These are phyloP conservation scores for Temnothorax curvispinosus DNA, from an alignment of 1,140 invertebrate genomes.

Conservation along the genomic window DNA sequence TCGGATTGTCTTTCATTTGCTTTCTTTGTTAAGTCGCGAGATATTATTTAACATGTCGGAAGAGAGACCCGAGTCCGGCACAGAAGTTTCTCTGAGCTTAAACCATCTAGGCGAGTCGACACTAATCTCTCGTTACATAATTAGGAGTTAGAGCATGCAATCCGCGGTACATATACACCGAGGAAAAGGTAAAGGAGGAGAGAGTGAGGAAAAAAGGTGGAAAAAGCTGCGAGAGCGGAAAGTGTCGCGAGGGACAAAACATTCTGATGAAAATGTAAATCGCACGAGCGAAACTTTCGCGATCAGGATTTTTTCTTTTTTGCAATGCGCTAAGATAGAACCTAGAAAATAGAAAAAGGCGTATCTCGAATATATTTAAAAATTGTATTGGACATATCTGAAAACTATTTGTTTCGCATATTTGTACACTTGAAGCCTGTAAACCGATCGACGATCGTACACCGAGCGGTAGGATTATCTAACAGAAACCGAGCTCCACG, in stretches of 20 bases:
- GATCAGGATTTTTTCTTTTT: neutral
- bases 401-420: neutral
- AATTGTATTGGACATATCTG: neutral
- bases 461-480: neutral
- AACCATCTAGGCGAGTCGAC: constrained; percentile 13
- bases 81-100: constrained; percentile 36
- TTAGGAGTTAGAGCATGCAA: constrained; percentile 39
- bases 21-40: constrained; percentile 49
- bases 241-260: constrained; percentile 13
- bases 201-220: too few relatives aligned
- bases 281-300: neutral
- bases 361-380: neutral
- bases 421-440: neutral
- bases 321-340: neutral
- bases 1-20: constrained; percentile 34
- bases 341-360: neutral
- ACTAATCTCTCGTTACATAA: constrained; percentile 48
- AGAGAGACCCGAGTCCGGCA: constrained; percentile 23
- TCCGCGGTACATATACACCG: neutral
- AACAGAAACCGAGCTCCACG: neutral
- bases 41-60: constrained; percentile 51
- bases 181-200: neutral
- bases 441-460: neutral
- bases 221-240: neutral
- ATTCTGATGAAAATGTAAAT: constrained; percentile 53